phyloP scores from a whole-genome alignment of 2,888 invertebrate species.

The Ochropacha duplaris region DNA sequence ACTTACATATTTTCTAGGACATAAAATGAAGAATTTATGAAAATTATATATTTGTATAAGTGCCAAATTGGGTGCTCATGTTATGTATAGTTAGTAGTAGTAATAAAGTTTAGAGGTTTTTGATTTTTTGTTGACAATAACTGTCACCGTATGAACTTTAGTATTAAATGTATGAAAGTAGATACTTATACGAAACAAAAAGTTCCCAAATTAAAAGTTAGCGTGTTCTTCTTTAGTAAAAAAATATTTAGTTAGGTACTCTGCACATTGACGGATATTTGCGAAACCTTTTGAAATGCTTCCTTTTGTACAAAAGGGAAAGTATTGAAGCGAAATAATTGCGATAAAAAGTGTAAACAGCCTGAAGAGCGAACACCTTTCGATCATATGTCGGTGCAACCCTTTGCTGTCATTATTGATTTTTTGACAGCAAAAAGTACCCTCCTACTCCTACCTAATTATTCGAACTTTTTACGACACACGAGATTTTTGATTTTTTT shows the following conservation, averaged over 20 bases:
- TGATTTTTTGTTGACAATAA: no score
- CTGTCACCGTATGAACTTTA: no score
- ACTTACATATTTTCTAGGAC: no score
- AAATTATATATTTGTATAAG: no score
- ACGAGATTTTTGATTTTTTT: neutral
- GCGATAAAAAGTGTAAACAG: conserved; percentile 56
- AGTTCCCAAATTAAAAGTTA: neutral
- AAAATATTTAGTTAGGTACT: conserved; percentile 4
- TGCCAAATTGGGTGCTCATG: no score
- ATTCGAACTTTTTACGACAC: neutral
- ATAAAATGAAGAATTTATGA: no score
- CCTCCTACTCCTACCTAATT: no score
- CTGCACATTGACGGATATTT: conserved; percentile 71
- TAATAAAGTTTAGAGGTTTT: no score
- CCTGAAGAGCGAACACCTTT: conserved; percentile 54
- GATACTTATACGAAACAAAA: no score
- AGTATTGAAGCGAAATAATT: conserved; percentile 69
- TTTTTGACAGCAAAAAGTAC: neutral
- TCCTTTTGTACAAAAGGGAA: conserved; percentile 69
- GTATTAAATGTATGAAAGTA: no score
- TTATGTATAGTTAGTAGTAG: no score
- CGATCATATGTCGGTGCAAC: conserved; percentile 47
- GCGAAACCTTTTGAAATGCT: conserved; percentile 69
- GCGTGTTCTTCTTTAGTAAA: conserved; percentile 1
- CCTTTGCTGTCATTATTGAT: conserved; percentile 43